Base-by-base conservation (phyloP, 2,113 vertebrate genomes). In the Dromaius novaehollandiae region DNA sequence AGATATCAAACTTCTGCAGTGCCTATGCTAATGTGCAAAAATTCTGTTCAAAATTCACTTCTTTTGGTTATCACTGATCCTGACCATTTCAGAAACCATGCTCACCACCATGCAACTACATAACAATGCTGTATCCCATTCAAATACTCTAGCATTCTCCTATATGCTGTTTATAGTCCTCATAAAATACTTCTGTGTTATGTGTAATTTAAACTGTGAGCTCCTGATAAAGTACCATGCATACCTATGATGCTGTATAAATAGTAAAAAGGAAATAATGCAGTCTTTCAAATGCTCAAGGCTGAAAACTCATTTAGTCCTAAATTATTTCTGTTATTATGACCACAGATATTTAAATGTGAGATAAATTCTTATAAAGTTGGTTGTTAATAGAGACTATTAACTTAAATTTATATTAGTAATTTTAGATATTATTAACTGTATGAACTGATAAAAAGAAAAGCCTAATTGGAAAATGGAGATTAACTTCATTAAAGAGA, bases 391-490 rank as follows among this genome's bases (percentile, higher is more conserved):
- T 48, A 95, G 95, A 64, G 71, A 89, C 68, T 55, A 95, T 95
- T 97, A 97, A 86, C 82, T 75, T 94, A 80, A 88, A 96, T 86
- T 95, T 91, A 64, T 95, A 60, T 80, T 83, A 17, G 34, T 95
- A 96, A 94, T 74, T 94, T 93, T 86, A 83, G 95, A 96, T 97
- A 89, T 92, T 96, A 95, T 82, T 85, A 96, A 96, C 94, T 89
- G 82, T 66, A 82, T 32, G 94, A 65, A 82, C 94, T 97, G 95
- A 97, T 96, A 96, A 96, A 89, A 76, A 50, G 74, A 55, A 71
- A 78, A 93, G 89, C 55, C 66, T 97, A 97, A 96, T 95, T 97
- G 93, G 94, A 90, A 96, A 96, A 81, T 30, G 79, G 93, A 97
- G 93, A 97, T 97, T 89, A 96, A 97, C 86, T 96, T 82, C 66